Evolutionary conservation across 2,113 vertebrate species (phyloP).

Genomic region (Pitta sordida): DNA sequence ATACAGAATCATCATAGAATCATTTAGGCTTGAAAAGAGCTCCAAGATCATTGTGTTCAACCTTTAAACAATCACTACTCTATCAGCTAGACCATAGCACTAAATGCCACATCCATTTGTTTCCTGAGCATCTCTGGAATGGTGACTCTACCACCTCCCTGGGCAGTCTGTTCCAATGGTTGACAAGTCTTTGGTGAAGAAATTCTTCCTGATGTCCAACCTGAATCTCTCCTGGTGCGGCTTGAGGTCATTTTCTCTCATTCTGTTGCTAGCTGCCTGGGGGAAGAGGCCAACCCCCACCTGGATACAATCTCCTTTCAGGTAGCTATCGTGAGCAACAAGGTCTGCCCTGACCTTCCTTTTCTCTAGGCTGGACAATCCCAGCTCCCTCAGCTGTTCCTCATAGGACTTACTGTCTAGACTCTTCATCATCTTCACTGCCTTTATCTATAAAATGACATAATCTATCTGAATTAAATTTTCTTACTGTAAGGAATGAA

Average conservation of each 20-base stretch:
- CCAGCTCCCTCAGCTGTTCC: background rate
- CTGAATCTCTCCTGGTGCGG: background rate
- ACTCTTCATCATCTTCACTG: background rate
- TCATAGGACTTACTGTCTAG: background rate
- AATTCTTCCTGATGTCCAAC: background rate
- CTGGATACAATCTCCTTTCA: background rate
- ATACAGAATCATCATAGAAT: background rate
- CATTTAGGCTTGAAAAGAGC: background rate
- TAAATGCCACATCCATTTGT: accelerated
- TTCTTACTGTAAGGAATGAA: background rate
- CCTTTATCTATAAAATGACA: background rate
- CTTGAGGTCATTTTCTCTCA: accelerated
- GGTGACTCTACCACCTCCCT: background rate
- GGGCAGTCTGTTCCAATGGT: background rate
- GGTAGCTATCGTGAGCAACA: accelerated
- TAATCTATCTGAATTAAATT: background rate
- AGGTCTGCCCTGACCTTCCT: background rate
- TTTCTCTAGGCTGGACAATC: background rate
- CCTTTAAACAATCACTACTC: background rate
- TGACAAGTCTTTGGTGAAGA: background rate
- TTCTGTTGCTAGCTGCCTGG: accelerated
- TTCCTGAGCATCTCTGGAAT: background rate
- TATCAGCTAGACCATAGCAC: background rate
- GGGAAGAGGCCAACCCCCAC: background rate
- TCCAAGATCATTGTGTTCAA: background rate